Evolutionary conservation across 37 sponge, comb jelly and placozoan species (phyloP).

Genomic region (Eunapius fragilis): DNA sequence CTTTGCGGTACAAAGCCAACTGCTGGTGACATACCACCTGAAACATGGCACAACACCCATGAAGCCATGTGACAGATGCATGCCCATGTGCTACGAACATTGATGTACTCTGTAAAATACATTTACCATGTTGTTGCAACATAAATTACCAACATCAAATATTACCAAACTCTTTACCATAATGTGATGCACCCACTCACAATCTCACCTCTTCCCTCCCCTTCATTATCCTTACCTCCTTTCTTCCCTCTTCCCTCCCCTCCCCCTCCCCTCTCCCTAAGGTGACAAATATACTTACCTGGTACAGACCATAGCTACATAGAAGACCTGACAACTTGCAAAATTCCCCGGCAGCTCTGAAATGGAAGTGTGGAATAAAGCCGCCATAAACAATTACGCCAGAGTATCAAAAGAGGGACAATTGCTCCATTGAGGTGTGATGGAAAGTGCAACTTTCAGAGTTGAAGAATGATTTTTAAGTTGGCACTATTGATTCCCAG

Average conservation of each 20-base stretch:
- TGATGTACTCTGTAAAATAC: no score
- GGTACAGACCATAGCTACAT: conserved; percentile 77
- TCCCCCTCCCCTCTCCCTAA: not conserved
- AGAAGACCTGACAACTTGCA: conserved; percentile 76
- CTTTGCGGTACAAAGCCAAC: conserved; percentile 66
- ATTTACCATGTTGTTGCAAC: no score
- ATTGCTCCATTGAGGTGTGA: not conserved
- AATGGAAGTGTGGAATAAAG: not conserved
- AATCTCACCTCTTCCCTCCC: no score
- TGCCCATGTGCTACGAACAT: no score
- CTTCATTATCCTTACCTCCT: not conserved
- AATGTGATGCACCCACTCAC: no score
- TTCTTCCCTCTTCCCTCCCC: not conserved
- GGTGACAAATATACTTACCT: conserved; percentile 4
- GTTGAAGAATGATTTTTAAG: no score
- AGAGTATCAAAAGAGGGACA: not conserved
- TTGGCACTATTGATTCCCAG: no score
- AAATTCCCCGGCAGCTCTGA: conserved; percentile 69
- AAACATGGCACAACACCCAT: no score
- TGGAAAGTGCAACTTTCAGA: no score
- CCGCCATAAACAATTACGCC: no score
- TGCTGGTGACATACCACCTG: conserved; percentile 55
- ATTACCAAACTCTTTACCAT: no score
- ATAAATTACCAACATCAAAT: no score
- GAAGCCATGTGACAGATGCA: not conserved